These are phyloP conservation scores for Vandiemenella viatica DNA, from an alignment of 2,888 invertebrate genomes.

Conservation along the genomic window DNA sequence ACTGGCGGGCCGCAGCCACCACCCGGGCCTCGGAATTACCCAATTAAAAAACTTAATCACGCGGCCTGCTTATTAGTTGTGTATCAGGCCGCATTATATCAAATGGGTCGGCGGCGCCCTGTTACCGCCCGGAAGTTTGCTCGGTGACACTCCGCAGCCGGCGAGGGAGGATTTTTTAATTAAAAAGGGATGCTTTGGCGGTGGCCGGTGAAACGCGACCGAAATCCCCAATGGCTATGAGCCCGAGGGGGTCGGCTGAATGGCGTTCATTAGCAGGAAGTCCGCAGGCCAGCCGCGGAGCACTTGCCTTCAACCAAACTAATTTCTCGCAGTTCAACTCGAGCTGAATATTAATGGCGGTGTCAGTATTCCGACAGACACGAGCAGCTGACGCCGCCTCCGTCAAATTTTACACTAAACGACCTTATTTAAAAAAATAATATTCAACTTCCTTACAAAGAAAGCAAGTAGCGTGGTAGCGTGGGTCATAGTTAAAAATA, in stretches of 20 bases:
- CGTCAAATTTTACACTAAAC: too few species aligned
- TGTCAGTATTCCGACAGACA: too few species aligned
- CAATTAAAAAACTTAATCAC: neutral
- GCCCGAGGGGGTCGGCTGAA: constrained; percentile 4
- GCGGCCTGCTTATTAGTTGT: neutral
- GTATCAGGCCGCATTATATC: neutral
- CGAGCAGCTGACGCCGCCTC: too few species aligned
- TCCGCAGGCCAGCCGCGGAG: too few species aligned
- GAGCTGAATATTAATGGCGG: neutral
- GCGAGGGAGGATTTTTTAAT: constrained; percentile 10
- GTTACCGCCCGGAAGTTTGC: constrained; percentile 1
- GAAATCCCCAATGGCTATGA: constrained; percentile 8
- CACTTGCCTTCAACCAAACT: constrained; percentile 3
- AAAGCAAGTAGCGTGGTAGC: too few species aligned
- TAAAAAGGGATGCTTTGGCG: constrained; percentile 11
- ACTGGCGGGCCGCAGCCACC: too few species aligned
- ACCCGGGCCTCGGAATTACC: neutral
- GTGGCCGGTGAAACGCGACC: constrained; percentile 8
- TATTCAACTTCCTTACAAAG: too few species aligned
- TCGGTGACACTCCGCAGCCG: constrained; percentile 2
- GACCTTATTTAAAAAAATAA: too few species aligned
- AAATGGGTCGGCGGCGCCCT: neutral
- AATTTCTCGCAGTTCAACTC: constrained; percentile 1
- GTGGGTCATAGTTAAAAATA: too few species aligned
- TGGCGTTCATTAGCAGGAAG: constrained; percentile 9